Base-by-base conservation (phyloP, 1,140 invertebrate species). In the Drosophila ironensis region DNA sequence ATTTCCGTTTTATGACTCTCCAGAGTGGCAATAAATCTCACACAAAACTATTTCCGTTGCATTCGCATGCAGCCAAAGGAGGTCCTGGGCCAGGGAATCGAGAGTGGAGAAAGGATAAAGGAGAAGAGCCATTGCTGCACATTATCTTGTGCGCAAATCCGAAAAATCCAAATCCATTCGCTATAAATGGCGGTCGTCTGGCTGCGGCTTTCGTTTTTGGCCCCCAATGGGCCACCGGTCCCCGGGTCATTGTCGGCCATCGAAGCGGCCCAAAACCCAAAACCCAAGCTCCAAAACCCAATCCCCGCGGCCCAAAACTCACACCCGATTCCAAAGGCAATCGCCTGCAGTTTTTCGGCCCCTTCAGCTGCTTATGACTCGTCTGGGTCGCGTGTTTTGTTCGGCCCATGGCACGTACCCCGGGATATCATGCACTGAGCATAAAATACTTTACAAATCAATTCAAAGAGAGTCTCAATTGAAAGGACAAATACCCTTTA, bases 1-100 rank as follows among this genome's bases (percentile, higher is more conserved):
- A 88, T 88, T 88, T 88, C 84, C 84, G 86, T 88, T 88, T 88
- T 88, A 88, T 88, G 84, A 87, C 84, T 88, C 84, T 88, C 84
- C 68, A 88, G 84, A 88, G 84, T 88, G 74, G 84, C 87, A 88
- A 88, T 88, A 88, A 88, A 88, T 88, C 84, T 88, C 84, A 87
- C 84, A 88, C 84, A 84, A 88, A 88, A 88, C 84, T 88, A 88
- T 88, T 88, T 88, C 84, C 86, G 84, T 88, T 88, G 84, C 74
- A 84, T 87, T 87, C 72, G 80, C 54, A 78, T 68, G 70, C 74
- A 73, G 68, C 74, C 38, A 24, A 12, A 37, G 33, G 33, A 20
- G 56, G 42, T 60, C 46, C 45, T 40, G 68, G 42, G 5, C 9
- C 28, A 8, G n/a, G 22, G 25, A 9, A 24, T 20, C 7, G 11